Evolutionary conservation across 2,888 invertebrate genomes (phyloP), one percentile per base, ranked within the genome.

Genomic region (Pseudococcus longispinus): DNA sequence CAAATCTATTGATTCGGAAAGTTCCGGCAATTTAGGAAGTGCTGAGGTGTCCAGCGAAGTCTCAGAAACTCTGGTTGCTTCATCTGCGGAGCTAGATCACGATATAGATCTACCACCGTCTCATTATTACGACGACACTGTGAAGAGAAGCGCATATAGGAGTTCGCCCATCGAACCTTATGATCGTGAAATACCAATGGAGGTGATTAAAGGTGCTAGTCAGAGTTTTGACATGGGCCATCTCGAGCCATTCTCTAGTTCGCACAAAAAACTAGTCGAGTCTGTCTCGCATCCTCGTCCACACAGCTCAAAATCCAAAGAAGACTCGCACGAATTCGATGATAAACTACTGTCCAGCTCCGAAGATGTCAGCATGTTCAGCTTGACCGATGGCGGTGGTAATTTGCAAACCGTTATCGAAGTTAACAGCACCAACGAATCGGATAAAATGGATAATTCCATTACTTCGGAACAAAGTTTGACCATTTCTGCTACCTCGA

Each of bases 41-140:
- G 94, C 97, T 88, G 97, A 97, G 91, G 80, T 86, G 1, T 94
- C 96, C 55, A 97, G 97, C 46, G 98, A 98, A 91, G 91, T 93
- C 9, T 97, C 97, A 0, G 98, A 98, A 91, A 98, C 98, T 1
- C 91, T 98, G 11, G 95, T 98, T 13, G 96, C 97, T 18, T 97
- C 98, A 2, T 95, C 95, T 11, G 94, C 95, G 90, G 97, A 97
- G 90, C 91, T 95, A 83, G 94, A 95, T 90, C 94, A 94, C 89
- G 95, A 95, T 89, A 92, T 95, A 88, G 93, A 94, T 89, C 94
- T 94, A 88, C 92, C 92, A 88, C 70, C 88, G 44, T 93, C 93
- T 82, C 92, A 93, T 18, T 90, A 92, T 51, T 92, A 92, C 74
- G 90, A 90, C 51, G 88, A 89, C 20, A 86, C 87, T 23, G 89